These are phyloP conservation scores for Paramuricea clavata DNA, from an alignment of 92 coral and sea anemone species.

Conservation along the genomic window DNA sequence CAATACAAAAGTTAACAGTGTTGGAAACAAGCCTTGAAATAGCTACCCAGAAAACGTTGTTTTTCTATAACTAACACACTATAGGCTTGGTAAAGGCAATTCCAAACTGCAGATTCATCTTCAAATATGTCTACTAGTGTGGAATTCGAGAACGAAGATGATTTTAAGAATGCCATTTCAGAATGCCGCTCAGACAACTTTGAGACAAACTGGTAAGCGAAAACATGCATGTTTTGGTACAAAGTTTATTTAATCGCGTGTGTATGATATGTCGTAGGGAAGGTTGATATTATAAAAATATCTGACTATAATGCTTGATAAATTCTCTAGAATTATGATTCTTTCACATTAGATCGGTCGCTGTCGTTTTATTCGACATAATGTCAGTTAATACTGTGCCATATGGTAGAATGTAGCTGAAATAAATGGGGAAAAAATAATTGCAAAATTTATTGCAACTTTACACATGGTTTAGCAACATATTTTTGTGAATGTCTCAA, in stretches of 20 bases:
- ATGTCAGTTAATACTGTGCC: no score
- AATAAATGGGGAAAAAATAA: no score
- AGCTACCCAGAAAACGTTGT: neutral
- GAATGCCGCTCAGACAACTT: constrained; percentile 77
- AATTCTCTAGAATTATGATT: neutral
- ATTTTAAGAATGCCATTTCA: constrained; percentile 64
- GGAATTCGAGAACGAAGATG: constrained; percentile 57
- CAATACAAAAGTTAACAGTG: neutral
- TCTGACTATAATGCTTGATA: neutral
- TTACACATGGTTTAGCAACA: neutral
- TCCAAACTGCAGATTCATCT: neutral
- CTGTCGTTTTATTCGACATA: neutral
- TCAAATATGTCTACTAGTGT: constrained; percentile 78
- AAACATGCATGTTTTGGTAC: neutral
- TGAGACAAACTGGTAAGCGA: constrained; percentile 76
- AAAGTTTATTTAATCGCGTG: neutral
- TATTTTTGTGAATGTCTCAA: neutral
- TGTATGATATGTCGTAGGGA: neutral
- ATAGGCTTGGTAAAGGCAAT: neutral
- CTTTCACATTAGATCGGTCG: neutral
- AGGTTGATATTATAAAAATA: neutral
- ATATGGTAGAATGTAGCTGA: neutral
- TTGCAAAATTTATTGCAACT: neutral
- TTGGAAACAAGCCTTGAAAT: neutral
- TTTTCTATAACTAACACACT: neutral